These are phyloP conservation scores for Ibidorhyncha struthersii DNA, from an alignment of 2,113 vertebrate genomes.

Conservation along the genomic window DNA sequence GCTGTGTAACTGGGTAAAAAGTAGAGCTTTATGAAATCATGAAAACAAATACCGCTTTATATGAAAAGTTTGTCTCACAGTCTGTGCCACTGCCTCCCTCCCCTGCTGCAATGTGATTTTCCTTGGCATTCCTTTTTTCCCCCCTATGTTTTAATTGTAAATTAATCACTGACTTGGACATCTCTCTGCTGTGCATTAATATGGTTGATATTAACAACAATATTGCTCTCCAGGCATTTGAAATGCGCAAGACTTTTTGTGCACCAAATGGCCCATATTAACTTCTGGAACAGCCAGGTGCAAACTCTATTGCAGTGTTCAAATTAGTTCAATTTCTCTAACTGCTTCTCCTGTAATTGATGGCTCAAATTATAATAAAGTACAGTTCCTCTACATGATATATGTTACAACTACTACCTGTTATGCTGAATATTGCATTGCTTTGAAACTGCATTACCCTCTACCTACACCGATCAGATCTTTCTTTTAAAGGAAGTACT, in stretches of 20 bases:
- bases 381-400: conserved; percentile 46
- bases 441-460: conserved; percentile 47
- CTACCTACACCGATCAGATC: neutral
- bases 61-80: neutral
- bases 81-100: neutral
- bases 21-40: conserved; percentile 14
- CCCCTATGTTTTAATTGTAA: neutral
- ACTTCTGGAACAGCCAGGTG: conserved; percentile 54
- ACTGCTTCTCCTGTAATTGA: conserved; percentile 54
- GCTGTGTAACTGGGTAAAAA: conserved; percentile 13
- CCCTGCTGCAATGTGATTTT: neutral
- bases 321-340: conserved; percentile 59
- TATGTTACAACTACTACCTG: conserved; percentile 53
- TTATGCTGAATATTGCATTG: conserved; percentile 63
- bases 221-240: conserved; percentile 39
- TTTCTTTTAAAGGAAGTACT: conserved; percentile 39
- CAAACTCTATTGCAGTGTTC: conserved; percentile 53
- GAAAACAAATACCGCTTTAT: conserved; percentile 22
- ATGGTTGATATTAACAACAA: conserved; percentile 37
- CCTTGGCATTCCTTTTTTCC: neutral
- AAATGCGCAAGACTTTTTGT: conserved; percentile 38
- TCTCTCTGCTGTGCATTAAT: conserved; percentile 17
- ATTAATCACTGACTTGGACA: conserved; percentile 19
- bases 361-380: conserved; percentile 53
- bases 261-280: conserved; percentile 60